Base-by-base conservation (phyloP, 2,888 invertebrate genomes). In the Himalopsyche tibetana region DNA sequence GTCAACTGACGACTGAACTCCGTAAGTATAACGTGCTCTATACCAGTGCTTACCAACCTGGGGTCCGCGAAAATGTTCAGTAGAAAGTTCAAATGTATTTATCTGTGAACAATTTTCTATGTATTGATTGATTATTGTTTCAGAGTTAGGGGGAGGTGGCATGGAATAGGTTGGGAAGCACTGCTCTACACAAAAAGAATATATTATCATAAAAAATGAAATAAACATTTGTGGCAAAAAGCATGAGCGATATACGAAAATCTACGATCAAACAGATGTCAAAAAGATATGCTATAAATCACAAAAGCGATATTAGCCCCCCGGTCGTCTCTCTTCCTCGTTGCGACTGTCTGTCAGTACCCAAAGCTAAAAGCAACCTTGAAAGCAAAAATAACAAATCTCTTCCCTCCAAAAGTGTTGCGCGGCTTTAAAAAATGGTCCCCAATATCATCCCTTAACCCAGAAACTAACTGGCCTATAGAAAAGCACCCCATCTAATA, bases 361-460 rank as follows among this genome's bases (percentile, higher is more conserved):
- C 42, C 9, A 51, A 82, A 28, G 82, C 55, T 82, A 82, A 86
- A 56, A 45, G 82, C 45, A 88, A 85, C 88, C 88, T 88, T 85
- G 87, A 86, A 86, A 85, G 40, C 56, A 88, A 82, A 28, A 86
- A 85, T 85, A 82, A 86, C 83, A 84, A 86, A 86, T 85, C 85
- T 82, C 85, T 74, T 63, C 80, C 45, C 80, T 45, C 36, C 51
- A 38, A 63, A 19, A 55, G 40, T 74, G 80, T 82, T 55, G 42
- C 36, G 3, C 28, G 55, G 83, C 55, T 84, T 63, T 82, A 87
- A 87, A 87, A 86, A 87, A 85, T 80, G 42, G 84, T 82, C 83
- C 84, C 86, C 51, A 82, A 86, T 86, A 82, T 38, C 19, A 82
- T 69, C 55, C 74, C 80, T 79, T 84, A 84, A 85, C 74, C 81